A percentile compares a stretch with the other conserved stretches of the same genome.
Conservation (phyloP, 2,797 vertebrate species). For the Alauda arvensis region DNA sequence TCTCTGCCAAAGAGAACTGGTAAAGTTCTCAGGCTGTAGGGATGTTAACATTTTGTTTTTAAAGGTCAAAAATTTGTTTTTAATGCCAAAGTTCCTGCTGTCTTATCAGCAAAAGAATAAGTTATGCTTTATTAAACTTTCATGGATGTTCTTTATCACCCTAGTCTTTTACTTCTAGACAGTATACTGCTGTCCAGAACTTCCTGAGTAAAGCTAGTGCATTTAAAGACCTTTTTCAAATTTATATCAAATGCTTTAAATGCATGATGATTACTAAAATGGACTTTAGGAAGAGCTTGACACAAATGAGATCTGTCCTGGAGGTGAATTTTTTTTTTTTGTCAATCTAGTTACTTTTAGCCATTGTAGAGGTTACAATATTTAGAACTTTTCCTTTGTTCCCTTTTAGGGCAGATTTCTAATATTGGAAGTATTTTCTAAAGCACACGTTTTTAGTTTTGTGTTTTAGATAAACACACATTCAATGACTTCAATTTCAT, state of each 20-base stretch:
- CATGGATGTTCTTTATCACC: not conserved
- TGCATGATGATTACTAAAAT: not conserved
- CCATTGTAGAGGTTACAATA: not conserved
- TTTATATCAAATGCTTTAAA: not conserved
- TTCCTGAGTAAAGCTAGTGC: not conserved
- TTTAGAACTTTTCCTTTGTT: not conserved
- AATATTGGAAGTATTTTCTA: not conserved
- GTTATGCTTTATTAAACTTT: not conserved
- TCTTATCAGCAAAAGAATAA: not conserved
- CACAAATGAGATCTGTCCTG: not conserved
- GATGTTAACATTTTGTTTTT: not conserved
- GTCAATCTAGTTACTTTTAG: not conserved
- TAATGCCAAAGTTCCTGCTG: not conserved
- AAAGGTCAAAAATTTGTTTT: not conserved
- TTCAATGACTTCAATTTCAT: not conserved
- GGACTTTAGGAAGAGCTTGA: not conserved
- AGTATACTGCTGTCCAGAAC: not conserved
- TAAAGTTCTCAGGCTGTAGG: not conserved
- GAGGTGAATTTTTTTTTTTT: not conserved
- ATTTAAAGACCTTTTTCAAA: not conserved
- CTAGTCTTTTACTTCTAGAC: not conserved
- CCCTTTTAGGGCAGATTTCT: not conserved
- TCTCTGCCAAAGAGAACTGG: not conserved
- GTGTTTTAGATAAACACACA: not conserved
- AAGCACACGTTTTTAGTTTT: not conserved